Evolutionary conservation across 2,113 vertebrate species (phyloP).

Genomic region (Morone saxatilis): DNA sequence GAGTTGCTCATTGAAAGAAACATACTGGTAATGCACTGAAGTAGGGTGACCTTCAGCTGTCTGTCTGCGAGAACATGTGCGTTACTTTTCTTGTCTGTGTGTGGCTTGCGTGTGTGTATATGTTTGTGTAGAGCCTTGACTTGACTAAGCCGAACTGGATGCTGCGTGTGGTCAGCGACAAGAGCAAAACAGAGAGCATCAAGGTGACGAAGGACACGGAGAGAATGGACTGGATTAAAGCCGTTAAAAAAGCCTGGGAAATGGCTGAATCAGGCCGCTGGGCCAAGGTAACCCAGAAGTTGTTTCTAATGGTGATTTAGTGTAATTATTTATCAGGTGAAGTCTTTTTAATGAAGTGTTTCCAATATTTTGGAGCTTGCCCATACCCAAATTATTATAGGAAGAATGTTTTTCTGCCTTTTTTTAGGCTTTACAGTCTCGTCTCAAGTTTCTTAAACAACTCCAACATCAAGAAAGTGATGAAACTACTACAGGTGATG

Average conservation of each 20-base stretch:
- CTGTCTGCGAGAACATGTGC: not conserved
- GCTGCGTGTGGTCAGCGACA: slow-evolving; percentile 87
- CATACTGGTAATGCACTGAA: slow-evolving; percentile 16
- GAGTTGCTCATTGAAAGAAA: slow-evolving; percentile 24
- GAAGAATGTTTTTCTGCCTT: slow-evolving; percentile 13
- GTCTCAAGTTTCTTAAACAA: slow-evolving; percentile 83
- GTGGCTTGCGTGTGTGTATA: slow-evolving; percentile 14
- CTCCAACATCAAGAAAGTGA: slow-evolving; percentile 35
- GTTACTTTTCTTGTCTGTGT: not conserved
- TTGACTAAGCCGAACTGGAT: slow-evolving; percentile 85
- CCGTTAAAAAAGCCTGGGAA: slow-evolving; percentile 93
- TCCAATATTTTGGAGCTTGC: not conserved
- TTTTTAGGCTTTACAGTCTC: slow-evolving; percentile 86
- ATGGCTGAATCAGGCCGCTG: slow-evolving; percentile 87
- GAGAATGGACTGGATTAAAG: slow-evolving; percentile 88
- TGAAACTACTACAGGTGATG: slow-evolving; percentile 21
- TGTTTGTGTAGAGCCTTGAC: slow-evolving; percentile 75
- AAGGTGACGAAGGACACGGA: slow-evolving; percentile 89
- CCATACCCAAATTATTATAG: not conserved
- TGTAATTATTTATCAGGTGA: not conserved
- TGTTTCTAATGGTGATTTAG: not conserved
- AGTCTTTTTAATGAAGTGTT: not conserved
- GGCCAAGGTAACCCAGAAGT: slow-evolving; percentile 84
- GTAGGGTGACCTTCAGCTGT: slow-evolving; percentile 44
- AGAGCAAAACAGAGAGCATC: slow-evolving; percentile 78